Percentiles rank a stretch among this genome's conserved stretches.
phyloP scores from a whole-genome alignment of 2,113 vertebrate genomes.

The Rafetus swinhoei region DNA sequence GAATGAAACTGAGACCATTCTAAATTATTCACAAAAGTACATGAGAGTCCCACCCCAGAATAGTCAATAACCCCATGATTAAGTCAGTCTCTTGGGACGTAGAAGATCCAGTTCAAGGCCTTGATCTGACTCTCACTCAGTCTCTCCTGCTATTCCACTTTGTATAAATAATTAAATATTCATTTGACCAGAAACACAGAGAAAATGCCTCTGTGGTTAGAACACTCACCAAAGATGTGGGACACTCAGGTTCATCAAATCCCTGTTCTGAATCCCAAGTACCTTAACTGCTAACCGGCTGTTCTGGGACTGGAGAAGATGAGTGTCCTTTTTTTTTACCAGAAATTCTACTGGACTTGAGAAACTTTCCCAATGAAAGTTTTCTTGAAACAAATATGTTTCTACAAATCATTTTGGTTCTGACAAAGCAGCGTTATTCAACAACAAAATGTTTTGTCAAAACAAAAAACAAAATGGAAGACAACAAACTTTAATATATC shows the following conservation, averaged over 20 bases:
- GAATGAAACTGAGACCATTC: background rate
- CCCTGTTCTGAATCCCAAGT: accelerated
- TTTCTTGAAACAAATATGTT: background rate
- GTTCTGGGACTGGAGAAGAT: background rate
- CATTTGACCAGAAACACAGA: background rate
- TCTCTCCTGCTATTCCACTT: background rate
- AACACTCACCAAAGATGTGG: background rate
- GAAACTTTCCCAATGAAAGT: background rate
- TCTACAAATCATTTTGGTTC: background rate
- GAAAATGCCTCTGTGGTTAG: background rate
- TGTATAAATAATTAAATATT: background rate
- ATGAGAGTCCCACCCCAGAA: too few relatives aligned
- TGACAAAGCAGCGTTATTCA: background rate
- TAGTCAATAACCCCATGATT: too few relatives aligned
- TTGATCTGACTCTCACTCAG: background rate
- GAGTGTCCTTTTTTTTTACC: background rate
- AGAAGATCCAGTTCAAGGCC: background rate
- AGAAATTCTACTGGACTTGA: background rate
- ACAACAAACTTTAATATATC: background rate
- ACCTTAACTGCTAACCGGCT: background rate
- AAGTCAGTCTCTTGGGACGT: too few relatives aligned
- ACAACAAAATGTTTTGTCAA: background rate
- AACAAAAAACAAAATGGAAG: background rate
- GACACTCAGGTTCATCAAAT: background rate
- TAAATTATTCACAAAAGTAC: background rate